Evolutionary conservation across 1,140 invertebrate genomes (phyloP).

Genomic region (Heliothis virescens): DNA sequence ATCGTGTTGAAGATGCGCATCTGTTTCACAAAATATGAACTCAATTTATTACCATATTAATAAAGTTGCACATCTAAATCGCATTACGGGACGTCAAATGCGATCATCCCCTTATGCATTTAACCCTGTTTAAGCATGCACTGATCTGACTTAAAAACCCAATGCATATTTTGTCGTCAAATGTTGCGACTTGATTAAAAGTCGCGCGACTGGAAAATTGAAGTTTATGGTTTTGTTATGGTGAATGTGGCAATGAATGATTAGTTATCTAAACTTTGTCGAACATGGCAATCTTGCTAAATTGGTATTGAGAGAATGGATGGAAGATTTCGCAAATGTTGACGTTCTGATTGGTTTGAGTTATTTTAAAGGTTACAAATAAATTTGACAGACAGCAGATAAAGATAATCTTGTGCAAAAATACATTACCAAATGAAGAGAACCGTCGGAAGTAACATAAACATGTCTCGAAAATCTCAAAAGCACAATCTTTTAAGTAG

Average conservation of each 20-base stretch:
- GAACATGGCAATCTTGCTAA: not conserved
- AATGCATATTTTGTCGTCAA: constrained; percentile 59
- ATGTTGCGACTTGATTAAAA: constrained; percentile 53
- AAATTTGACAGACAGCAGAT: constrained; percentile 14
- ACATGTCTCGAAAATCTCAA: constrained; percentile 50
- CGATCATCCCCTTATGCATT: constrained; percentile 55
- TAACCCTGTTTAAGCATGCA: constrained; percentile 61
- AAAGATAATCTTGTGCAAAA: constrained; percentile 22
- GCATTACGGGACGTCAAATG: constrained; percentile 52
- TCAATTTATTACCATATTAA: constrained; percentile 60
- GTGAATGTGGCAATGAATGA: constrained; percentile 21
- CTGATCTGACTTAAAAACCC: constrained; percentile 47
- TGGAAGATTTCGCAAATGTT: not conserved
- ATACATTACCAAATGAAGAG: constrained; percentile 35
- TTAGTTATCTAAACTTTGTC: constrained; percentile 4
- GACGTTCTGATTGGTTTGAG: not conserved
- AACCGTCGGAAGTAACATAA: constrained; percentile 46
- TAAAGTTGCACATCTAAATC: constrained; percentile 55
- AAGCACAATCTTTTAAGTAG: constrained; percentile 54
- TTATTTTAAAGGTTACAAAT: not conserved
- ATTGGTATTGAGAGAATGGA: not conserved
- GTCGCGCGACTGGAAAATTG: constrained; percentile 44
- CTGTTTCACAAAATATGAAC: constrained; percentile 40
- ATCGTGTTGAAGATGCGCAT: not conserved
- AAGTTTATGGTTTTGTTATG: constrained; percentile 42